Evolutionary conservation across 2,888 invertebrate genomes (phyloP).

Genomic region (Spisula solida): DNA sequence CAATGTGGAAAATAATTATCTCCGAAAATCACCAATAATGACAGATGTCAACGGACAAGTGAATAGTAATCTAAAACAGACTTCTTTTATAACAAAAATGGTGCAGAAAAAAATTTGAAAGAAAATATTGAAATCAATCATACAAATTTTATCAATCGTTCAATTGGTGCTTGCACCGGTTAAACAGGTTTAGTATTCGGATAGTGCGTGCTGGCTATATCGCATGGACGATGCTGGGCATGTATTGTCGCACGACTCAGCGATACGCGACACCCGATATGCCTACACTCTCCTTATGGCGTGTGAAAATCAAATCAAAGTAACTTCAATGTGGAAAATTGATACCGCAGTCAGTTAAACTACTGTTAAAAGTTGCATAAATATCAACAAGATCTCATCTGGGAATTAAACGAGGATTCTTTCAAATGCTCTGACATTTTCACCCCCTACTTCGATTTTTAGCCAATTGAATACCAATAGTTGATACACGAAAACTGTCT

Average conservation of each 20-base stretch:
- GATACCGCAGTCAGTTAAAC: conserved; percentile 24
- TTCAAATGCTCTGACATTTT: conserved; percentile 27
- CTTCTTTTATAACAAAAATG: not conserved
- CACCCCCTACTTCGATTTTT: conserved; percentile 24
- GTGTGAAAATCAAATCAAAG: conserved; percentile 52
- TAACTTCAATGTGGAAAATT: conserved; percentile 26
- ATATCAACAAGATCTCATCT: conserved; percentile 19
- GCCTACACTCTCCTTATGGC: not conserved
- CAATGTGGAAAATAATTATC: not conserved
- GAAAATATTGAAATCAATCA: conserved; percentile 48
- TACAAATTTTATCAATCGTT: conserved; percentile 17
- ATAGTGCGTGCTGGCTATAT: conserved; percentile 29
- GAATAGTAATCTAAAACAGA: not conserved
- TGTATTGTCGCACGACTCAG: conserved; percentile 2
- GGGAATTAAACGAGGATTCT: conserved; percentile 34
- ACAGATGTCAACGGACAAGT: conserved; percentile 11
- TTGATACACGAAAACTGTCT: not conserved
- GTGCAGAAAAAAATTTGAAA: conserved; percentile 22
- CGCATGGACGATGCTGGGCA: conserved; percentile 6
- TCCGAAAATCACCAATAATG: not conserved
- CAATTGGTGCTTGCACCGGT: not conserved
- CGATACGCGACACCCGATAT: conserved; percentile 31
- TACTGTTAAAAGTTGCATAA: conserved; percentile 30
- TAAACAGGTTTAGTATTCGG: conserved; percentile 36
- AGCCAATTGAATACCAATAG: not conserved